Base-by-base conservation (phyloP, 2,797 vertebrate genomes). In the Taeniopygia guttata region DNA sequence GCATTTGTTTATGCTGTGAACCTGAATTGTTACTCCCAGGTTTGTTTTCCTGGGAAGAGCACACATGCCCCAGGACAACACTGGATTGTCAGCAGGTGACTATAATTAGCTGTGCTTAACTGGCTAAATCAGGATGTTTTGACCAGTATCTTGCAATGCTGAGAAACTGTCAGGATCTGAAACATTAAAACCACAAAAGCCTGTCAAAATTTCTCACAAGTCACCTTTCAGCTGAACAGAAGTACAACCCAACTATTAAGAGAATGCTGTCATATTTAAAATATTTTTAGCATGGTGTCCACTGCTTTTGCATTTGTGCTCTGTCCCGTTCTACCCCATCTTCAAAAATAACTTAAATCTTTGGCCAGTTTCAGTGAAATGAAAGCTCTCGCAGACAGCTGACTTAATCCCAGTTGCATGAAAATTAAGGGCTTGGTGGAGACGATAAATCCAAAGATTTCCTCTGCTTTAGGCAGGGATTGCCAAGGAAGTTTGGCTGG, bases 401-500 rank as follows among this genome's bases (percentile, higher is more conserved):
- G 85, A 49, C 62, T 85, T 75, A 86, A 89, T 91, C 68, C 79
- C 46, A 26, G 78, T 22, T 91, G 91, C 73, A 80, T 54, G 89
- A 78, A 92, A 94, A 86, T 46, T 38, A 75, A 72, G 85, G 75
- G 72, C 68, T 83, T 29, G 66, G 34, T 68, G 69, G 46, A 90
- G 94, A 94, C 0, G 1, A 78, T 83, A 78, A 94, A 95, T 94
- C 58, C 69, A 16, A 76, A 93, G 76, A 68, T 74, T 94, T 96
- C 83, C 95, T 94, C 85, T 93, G 79, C 76, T 48, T 60, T 40
- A 51, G 91, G 74, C 20, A 17, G 43, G 73, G 73, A 25, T 69
- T 94, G 93, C 96, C 95, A 95, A 85, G 78, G 45, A 78, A 81
- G 73, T 75, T 94, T 96, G 95, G 91, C 95, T 23, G 38, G 79